These are phyloP conservation scores for Brachyhypopomus gauderio DNA, from an alignment of 2,113 vertebrate genomes.

Conservation along the genomic window DNA sequence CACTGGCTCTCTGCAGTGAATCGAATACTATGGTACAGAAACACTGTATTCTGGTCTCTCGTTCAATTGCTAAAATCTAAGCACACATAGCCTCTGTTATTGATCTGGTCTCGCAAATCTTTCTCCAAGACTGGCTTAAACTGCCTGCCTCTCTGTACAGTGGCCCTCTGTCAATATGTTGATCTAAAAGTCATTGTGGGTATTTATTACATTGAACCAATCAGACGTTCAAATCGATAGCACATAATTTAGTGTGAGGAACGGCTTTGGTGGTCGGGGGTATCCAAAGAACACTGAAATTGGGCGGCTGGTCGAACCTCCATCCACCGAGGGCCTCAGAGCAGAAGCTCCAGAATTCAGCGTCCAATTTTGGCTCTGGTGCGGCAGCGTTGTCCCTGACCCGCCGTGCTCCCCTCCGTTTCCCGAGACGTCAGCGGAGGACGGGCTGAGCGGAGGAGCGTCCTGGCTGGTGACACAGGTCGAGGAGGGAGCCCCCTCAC, in stretches of 20 bases:
- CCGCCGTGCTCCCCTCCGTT: no score
- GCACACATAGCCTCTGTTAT: conserved; percentile 22
- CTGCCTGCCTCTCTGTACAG: conserved; percentile 22
- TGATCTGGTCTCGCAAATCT: conserved; percentile 40
- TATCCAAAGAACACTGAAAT: conserved; percentile 21
- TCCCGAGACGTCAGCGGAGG: no score
- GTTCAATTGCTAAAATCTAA: conserved; percentile 34
- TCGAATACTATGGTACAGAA: conserved; percentile 11
- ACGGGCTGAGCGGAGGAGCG: no score
- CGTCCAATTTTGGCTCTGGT: conserved; percentile 25
- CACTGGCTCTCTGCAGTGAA: conserved; percentile 7
- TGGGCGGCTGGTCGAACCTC: conserved; percentile 27
- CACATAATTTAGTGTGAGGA: conserved; percentile 13
- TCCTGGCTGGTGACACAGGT: no score
- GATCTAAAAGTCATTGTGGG: conserved; percentile 38
- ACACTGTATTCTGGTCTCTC: conserved; percentile 7
- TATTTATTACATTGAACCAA: conserved; percentile 44
- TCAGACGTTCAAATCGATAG: conserved; percentile 43
- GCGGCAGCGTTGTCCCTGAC: conserved; percentile 19
- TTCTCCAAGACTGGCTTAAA: conserved; percentile 17
- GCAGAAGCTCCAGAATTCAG: conserved; percentile 23
- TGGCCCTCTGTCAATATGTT: conserved; percentile 39
- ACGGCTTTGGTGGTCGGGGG: not conserved
- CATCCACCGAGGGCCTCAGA: not conserved
- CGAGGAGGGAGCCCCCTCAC: not conserved